A percentile compares a stretch with the other conserved stretches of the same genome.
Conservation (phyloP, 1,140 invertebrate genomes). For the Drosophila erecta region DNA sequence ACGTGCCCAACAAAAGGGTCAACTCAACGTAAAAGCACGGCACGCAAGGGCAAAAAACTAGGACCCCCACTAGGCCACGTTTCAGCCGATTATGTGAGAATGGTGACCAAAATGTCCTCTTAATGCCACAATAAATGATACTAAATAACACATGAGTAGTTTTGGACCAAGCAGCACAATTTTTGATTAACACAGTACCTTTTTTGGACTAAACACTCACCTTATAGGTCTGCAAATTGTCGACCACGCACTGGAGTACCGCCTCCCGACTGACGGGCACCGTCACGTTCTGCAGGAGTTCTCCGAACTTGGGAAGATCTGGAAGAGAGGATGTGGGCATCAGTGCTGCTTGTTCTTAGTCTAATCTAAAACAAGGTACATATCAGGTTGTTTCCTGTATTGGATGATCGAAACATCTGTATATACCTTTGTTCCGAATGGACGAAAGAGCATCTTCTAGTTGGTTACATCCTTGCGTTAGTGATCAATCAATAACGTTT, state of each 20-base stretch:
- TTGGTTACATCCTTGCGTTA: neutral
- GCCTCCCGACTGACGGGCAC: constrained; percentile 90
- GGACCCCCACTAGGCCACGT: constrained; percentile 30
- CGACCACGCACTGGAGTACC: constrained; percentile 89
- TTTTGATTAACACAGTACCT: no score
- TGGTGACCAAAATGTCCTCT: neutral
- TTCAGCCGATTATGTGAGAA: constrained; percentile 73
- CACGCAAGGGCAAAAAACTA: constrained; percentile 43
- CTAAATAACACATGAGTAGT: no score
- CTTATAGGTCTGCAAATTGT: constrained; percentile 91
- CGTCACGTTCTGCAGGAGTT: constrained; percentile 90
- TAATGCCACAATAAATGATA: no score
- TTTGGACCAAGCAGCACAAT: no score
- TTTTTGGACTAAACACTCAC: constrained; percentile 83
- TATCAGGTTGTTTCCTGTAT: constrained; percentile 60
- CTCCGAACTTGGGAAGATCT: constrained; percentile 90
- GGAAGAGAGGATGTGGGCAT: constrained; percentile 67
- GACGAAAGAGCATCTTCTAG: constrained; percentile 16
- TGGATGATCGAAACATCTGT: constrained; percentile 61
- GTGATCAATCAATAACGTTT: neutral
- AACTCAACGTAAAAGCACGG: constrained; percentile 42
- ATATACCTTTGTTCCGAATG: constrained; percentile 67
- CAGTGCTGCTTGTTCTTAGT: constrained; percentile 8
- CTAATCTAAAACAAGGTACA: constrained; percentile 69
- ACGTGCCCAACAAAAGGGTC: constrained; percentile 67